Base-by-base conservation (phyloP, 2,797 vertebrate species). In the Acipenser ruthenus region DNA sequence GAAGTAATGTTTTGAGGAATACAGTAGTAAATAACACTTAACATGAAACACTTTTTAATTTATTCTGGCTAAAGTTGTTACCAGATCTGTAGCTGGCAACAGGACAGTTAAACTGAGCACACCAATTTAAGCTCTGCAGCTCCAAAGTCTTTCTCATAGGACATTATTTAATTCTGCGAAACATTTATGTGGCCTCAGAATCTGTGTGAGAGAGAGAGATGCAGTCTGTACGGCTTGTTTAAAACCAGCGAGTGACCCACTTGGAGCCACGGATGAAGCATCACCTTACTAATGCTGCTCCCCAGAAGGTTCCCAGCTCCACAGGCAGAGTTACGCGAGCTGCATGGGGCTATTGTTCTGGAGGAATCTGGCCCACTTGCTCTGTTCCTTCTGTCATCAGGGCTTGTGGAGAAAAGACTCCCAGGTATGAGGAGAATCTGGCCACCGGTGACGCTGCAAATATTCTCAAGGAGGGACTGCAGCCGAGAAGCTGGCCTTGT, bases 401-500 rank as follows among this genome's bases (percentile, higher is more conserved):
- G 75, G 74, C 73, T 76, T 74, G 74, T 75, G 70, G 72, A 77
- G 75, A 71, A 77, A 80, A 77, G 77, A 77, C 69, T 60, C 68
- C 69, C 72, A 74, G 73, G 70, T 75, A 74, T 74, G 72, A 73
- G 74, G 67, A 60, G 69, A 73, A 71, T 70, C 67, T 64, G 55
- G 15, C 49, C 55, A 50, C 62, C 59, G 59, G 65, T 18, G 65
- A 66, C 50, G 60, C 50, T 12, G 65, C 67, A 65, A 55, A 64
- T 50, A 70, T 70, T 69, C 67, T 67, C 53, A 23, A 61, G 55
- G 51, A 62, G 70, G 37, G 64, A 65, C 62, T 59, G 55, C 62
- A 59, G 49, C 51, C 60, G 60, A n/a, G 12, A 37, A 50, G 10
- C 52, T 50, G 55, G 37, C 8, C 7, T 52, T 59, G 4, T 59